Percentiles rank a stretch among this genome's conserved stretches.
Conservation (phyloP, 2,113 vertebrate species). For the Corynorhinus townsendii region DNA sequence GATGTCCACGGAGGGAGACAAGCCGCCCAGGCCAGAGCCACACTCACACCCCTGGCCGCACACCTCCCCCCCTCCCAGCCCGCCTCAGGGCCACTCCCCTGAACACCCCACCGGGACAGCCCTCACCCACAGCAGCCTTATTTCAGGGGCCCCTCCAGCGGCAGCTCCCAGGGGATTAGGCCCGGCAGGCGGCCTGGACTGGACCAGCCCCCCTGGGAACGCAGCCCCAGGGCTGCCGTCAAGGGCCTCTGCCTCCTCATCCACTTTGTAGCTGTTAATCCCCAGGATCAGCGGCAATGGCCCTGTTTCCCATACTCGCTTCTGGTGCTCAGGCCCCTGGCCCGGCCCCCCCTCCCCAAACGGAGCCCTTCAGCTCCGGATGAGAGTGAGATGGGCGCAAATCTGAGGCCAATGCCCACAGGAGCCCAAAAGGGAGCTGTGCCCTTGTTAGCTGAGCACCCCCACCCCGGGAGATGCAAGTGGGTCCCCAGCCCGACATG, state of each 20-base stretch:
- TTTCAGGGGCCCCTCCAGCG: constrained; percentile 64
- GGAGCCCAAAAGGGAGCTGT: background rate
- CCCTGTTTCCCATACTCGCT: constrained; percentile 70
- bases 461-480: background rate
- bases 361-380: background rate
- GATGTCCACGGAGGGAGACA: background rate
- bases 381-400: background rate
- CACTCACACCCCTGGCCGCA: background rate
- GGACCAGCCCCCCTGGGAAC: constrained; percentile 74
- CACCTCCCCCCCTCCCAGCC: background rate
- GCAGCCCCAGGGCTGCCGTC: constrained; percentile 68
- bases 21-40: background rate
- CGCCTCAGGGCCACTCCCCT: accelerated
- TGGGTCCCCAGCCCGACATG: background rate
- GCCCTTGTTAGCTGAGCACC: background rate
- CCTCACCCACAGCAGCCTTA: constrained; percentile 65
- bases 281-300: constrained; percentile 55
- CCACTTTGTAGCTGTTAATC: constrained; percentile 82
- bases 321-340: constrained; percentile 60
- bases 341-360: background rate
- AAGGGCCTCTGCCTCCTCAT: constrained; percentile 75
- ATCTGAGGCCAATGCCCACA: background rate
- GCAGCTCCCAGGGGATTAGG: constrained; percentile 77
- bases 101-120: background rate
- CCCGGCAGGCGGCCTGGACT: constrained; percentile 65